Conservation (phyloP, 2,113 vertebrate genomes). For the Turnix velox region DNA sequence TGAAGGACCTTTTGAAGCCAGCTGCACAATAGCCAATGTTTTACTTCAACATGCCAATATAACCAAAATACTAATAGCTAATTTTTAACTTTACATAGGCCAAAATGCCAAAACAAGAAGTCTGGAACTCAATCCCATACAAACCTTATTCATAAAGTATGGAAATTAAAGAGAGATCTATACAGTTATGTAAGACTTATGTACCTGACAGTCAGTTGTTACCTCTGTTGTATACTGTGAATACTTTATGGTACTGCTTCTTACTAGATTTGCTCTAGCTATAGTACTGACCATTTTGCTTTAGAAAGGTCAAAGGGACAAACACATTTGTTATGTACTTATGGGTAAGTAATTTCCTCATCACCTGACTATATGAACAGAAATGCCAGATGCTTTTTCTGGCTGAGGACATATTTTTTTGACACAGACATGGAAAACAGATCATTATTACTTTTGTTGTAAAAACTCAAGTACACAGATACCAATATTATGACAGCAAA, state of each 20-base stretch:
- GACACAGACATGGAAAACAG: neutral
- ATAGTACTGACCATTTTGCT: neutral
- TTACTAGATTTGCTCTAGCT: neutral
- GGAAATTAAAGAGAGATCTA: neutral
- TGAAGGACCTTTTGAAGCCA: neutral
- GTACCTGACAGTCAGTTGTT: neutral
- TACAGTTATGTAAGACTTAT: neutral
- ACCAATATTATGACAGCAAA: neutral
- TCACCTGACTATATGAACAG: neutral
- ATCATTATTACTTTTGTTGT: neutral
- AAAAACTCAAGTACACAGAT: neutral
- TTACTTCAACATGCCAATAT: neutral
- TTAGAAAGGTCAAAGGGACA: neutral
- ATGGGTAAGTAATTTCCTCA: neutral
- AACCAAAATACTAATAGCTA: neutral
- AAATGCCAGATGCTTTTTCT: neutral
- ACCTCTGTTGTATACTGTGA: neutral
- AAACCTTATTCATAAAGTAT: neutral
- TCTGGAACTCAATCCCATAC: fast-evolving
- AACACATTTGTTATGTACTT: neutral
- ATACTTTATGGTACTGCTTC: neutral
- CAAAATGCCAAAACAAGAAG: neutral
- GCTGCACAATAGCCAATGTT: neutral
- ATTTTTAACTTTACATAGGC: neutral
- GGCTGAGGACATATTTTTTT: neutral